Evolutionary conservation across 2,888 invertebrate genomes (phyloP).

Genomic region (Eupeodes latifasciatus): DNA sequence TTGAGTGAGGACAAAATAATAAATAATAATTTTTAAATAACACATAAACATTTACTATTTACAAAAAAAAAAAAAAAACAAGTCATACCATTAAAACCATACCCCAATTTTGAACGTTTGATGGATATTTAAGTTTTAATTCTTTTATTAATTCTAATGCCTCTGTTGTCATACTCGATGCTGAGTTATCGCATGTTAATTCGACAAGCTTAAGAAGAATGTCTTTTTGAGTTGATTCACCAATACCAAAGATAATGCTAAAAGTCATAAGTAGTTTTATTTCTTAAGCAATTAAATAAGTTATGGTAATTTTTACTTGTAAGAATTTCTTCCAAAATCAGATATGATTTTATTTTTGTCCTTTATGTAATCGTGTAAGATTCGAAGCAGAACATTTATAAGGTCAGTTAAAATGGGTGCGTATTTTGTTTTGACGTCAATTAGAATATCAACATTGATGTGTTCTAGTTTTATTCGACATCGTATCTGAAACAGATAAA

Average conservation of each 20-base stretch:
- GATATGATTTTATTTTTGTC: constrained; percentile 85
- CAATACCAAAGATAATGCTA: constrained; percentile 81
- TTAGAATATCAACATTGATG: constrained; percentile 86
- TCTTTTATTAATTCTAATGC: constrained; percentile 81
- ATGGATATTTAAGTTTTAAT: constrained; percentile 80
- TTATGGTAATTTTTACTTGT: constrained; percentile 81
- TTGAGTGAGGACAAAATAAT: background rate
- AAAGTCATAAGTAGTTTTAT: background rate
- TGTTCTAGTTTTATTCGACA: constrained; percentile 87
- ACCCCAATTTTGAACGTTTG: constrained; percentile 82
- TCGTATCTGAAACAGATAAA: constrained; percentile 79
- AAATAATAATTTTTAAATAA: background rate
- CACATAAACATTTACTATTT: too few relatives aligned
- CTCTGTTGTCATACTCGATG: constrained; percentile 80
- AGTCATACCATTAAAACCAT: constrained; percentile 80
- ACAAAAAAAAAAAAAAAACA: background rate
- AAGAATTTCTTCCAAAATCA: constrained; percentile 87
- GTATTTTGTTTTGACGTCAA: constrained; percentile 86
- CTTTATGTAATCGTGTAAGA: constrained; percentile 86
- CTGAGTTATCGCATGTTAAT: constrained; percentile 81
- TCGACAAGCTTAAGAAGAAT: constrained; percentile 81
- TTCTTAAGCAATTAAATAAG: background rate
- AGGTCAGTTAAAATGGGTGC: constrained; percentile 86
- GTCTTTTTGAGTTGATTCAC: constrained; percentile 81
- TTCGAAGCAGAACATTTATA: constrained; percentile 85